Percentiles rank a stretch among this genome's conserved stretches.
Evolutionary conservation across 2,113 vertebrate species (phyloP).

Genomic region (Macroglossus sobrinus): DNA sequence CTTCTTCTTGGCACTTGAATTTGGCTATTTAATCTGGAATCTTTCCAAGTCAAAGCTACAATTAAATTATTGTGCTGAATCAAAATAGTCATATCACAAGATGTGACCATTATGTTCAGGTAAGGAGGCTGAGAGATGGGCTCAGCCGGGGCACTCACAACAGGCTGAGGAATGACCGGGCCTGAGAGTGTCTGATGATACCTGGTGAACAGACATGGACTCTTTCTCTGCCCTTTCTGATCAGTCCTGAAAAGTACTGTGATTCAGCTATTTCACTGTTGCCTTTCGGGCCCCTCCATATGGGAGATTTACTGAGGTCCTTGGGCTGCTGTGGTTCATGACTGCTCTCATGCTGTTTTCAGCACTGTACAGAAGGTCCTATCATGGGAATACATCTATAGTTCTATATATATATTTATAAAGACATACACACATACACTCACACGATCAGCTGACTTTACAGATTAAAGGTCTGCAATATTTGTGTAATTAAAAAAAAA

Average conservation of each 20-base stretch:
- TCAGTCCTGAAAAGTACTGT: background rate
- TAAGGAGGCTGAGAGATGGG: background rate
- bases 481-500: background rate
- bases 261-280: background rate
- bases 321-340: background rate
- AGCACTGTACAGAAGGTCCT: background rate
- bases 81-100: background rate
- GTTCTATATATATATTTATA: background rate
- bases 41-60: constrained; percentile 4
- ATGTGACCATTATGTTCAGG: background rate
- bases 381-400: background rate
- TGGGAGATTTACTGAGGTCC: background rate
- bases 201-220: background rate
- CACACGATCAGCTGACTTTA: background rate
- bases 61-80: background rate
- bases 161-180: no score
- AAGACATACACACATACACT: background rate
- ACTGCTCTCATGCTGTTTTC: background rate
- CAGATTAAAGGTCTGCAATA: background rate
- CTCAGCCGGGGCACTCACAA: background rate
- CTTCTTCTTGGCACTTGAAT: background rate
- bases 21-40: background rate
- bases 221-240: background rate
- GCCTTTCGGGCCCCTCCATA: background rate
- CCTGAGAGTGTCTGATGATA: background rate